These are phyloP conservation scores for Poecilia wingei DNA, from an alignment of 2,797 vertebrate genomes.

Conservation along the genomic window DNA sequence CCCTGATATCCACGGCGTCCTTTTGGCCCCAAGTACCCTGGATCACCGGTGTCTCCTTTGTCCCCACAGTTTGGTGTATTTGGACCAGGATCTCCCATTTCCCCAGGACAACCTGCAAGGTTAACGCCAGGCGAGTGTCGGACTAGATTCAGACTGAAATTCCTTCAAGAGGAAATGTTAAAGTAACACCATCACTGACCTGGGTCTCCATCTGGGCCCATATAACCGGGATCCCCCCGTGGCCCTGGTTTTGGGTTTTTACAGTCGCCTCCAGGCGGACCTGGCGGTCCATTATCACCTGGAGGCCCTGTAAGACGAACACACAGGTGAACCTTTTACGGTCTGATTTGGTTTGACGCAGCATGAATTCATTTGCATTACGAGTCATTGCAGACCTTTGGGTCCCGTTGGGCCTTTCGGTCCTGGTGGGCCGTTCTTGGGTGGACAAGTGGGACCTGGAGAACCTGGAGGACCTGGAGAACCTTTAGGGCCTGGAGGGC, in stretches of 20 bases:
- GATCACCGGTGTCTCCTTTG: slow-evolving; percentile 67
- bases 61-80: slow-evolving; percentile 64
- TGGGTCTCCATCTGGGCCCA: slow-evolving; percentile 73
- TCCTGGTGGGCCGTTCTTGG: slow-evolving; percentile 62
- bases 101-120: slow-evolving; percentile 71
- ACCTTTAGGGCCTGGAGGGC: slow-evolving; percentile 52
- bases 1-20: slow-evolving; percentile 68
- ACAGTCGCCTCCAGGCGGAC: slow-evolving; percentile 67
- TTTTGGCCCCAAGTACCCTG: slow-evolving; percentile 56
- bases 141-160: background rate
- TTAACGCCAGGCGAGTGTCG: slow-evolving; percentile 3
- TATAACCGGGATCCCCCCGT: slow-evolving; percentile 62
- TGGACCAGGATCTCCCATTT: slow-evolving; percentile 61
- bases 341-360: background rate
- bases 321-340: background rate
- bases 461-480: slow-evolving; percentile 63
- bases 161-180: background rate
- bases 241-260: slow-evolving; percentile 49
- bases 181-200: slow-evolving; percentile 36
- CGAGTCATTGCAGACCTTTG: slow-evolving; percentile 59
- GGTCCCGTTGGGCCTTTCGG: slow-evolving; percentile 62
- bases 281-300: slow-evolving; percentile 65
- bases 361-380: background rate
- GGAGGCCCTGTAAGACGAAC: slow-evolving; percentile 58
- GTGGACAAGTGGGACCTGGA: slow-evolving; percentile 58